Base-by-base conservation (phyloP, 2,888 invertebrate genomes). In the Drosophila buzzatii region DNA sequence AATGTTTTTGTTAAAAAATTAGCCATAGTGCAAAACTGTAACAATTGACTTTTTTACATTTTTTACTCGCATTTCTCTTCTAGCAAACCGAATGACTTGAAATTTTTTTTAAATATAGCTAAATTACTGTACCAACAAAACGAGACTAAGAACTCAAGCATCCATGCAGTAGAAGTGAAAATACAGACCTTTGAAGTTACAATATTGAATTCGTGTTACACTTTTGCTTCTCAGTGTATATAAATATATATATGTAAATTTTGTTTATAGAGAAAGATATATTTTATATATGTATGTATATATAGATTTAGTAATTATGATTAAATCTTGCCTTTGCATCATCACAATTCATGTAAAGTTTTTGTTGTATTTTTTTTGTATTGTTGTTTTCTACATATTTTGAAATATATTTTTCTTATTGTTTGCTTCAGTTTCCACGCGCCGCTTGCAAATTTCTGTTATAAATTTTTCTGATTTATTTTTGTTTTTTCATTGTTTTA, bases 301-400 rank as follows among this genome's bases (percentile, higher is more conserved):
- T 82, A 73, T 85, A 84, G 82, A 81, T 85, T 82, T 87, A 85
- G 72, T 86, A 79, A 88, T 88, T 88, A 88, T 88, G 86, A 85
- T 86, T 86, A 86, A 85, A 88, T 86, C 86, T 86, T 86, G 86
- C 86, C 85, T 86, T 86, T 86, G 86, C 86, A 86, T 86, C 86
- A 86, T 86, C 86, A 86, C 86, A 86, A 86, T 86, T 86, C 86
- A 86, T 84, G 89, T 86, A 86, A 87, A 85, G 84, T 87, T 80
- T 74, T 80, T 76, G 66, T 51, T 47, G 67, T 68, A 53, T 71
- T 47, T 44, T 60, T 55, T 66, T 56, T 41, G n/a, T n/a, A 20
- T 56, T 56, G 56, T 63, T 73, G 53, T 59, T 70, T 64, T 69
- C 65, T 59, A 37, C 55, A 52, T 66, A 39, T 75, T 74, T 73